Conservation (phyloP, 2,888 invertebrate genomes). For the Pristionchus japonicus region DNA sequence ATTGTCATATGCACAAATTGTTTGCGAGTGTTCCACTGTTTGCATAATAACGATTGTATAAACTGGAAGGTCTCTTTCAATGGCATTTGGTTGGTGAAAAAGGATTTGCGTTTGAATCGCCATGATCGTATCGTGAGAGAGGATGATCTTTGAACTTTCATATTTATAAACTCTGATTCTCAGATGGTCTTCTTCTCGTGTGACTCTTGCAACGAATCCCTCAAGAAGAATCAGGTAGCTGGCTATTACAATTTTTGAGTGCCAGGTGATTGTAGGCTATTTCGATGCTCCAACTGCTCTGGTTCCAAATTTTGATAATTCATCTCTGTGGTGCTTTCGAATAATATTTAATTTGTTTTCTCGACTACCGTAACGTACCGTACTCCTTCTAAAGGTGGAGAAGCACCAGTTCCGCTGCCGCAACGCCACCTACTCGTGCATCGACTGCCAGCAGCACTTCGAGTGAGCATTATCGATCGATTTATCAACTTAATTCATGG, state of each 20-base stretch:
- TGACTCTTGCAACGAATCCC: conserved; percentile 89
- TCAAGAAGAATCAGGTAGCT: conserved; percentile 86
- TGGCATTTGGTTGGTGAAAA: background rate
- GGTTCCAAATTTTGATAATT: too few species aligned
- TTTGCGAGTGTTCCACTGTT: background rate
- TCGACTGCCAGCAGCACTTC: conserved; percentile 94
- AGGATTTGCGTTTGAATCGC: conserved; percentile 14
- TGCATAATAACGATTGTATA: conserved; percentile 26
- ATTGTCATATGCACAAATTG: conserved; percentile 32
- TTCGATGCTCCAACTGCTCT: too few species aligned
- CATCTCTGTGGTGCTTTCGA: too few species aligned
- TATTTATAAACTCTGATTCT: background rate
- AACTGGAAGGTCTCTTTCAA: background rate
- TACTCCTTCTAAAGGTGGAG: conserved; percentile 75
- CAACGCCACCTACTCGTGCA: conserved; percentile 86
- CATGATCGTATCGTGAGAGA: background rate
- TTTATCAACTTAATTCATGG: background rate
- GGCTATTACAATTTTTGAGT: too few species aligned
- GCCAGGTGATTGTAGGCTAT: too few species aligned
- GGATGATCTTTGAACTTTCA: background rate
- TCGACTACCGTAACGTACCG: background rate
- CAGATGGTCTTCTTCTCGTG: conserved; percentile 94
- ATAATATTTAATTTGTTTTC: too few species aligned
- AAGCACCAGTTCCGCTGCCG: conserved; percentile 79
- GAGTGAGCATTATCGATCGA: conserved; percentile 54